phyloP scores from a whole-genome alignment of 2,888 invertebrate species.

The Drosophila subsilvestris region DNA sequence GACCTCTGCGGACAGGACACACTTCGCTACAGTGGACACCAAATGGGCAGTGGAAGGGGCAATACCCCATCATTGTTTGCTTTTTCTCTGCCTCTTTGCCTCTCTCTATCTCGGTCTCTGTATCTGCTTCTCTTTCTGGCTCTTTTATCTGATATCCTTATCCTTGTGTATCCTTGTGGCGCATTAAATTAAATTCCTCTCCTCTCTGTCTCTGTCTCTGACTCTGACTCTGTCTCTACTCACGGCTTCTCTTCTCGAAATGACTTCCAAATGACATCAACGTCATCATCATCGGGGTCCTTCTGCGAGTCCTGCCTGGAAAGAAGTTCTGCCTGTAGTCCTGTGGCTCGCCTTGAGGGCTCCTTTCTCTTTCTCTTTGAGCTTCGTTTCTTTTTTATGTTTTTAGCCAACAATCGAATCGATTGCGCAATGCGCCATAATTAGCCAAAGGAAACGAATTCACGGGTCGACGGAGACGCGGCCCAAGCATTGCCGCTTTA shows the following conservation, averaged over 20 bases:
- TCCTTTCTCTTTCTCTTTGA: slow-evolving; percentile 7
- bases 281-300: slow-evolving; percentile 27
- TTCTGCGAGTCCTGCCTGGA: not conserved
- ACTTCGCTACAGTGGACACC: slow-evolving; percentile 4
- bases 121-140: no score
- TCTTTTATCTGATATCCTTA: not conserved
- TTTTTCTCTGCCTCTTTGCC: slow-evolving; percentile 3
- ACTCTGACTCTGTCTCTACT: slow-evolving; percentile 15
- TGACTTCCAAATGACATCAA: slow-evolving; percentile 45
- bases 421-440: slow-evolving; percentile 76
- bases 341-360: not conserved
- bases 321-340: slow-evolving; percentile 10
- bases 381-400: slow-evolving; percentile 5
- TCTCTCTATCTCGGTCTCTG: not conserved
- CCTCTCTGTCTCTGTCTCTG: slow-evolving; percentile 9
- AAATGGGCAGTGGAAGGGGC: slow-evolving; percentile 7
- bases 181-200: slow-evolving; percentile 47
- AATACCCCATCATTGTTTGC: slow-evolving; percentile 31
- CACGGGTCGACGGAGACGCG: not conserved
- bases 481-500: slow-evolving; percentile 9
- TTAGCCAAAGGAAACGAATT: slow-evolving; percentile 38
- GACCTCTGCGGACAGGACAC: not conserved
- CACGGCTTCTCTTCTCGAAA: slow-evolving; percentile 9
- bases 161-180: slow-evolving; percentile 1
- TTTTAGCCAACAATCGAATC: slow-evolving; percentile 45